Conservation (phyloP, 2,888 invertebrate species). For the Caenorhabditis doughertyi region DNA sequence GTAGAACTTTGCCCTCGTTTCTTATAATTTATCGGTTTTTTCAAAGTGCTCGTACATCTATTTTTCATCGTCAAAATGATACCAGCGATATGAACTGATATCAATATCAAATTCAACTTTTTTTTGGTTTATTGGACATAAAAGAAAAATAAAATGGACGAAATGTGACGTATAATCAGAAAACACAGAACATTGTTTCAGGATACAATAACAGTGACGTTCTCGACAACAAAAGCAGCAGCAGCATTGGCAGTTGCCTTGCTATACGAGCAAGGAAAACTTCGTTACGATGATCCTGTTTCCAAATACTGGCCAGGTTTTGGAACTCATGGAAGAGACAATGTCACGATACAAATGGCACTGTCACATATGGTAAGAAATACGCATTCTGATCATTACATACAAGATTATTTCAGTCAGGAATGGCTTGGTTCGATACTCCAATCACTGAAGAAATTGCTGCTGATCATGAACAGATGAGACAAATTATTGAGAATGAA, state of each 20-base stretch:
- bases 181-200: slow-evolving; percentile 28
- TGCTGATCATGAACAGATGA: slow-evolving; percentile 66
- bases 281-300: slow-evolving; percentile 73
- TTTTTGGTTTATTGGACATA: neutral
- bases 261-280: slow-evolving; percentile 64
- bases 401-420: slow-evolving; percentile 57
- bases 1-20: slow-evolving; percentile 31
- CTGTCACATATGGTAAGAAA: slow-evolving; percentile 70
- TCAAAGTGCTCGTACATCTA: slow-evolving; percentile 27
- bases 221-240: slow-evolving; percentile 76
- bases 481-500: slow-evolving; percentile 69
- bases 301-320: slow-evolving; percentile 76
- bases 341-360: slow-evolving; percentile 75
- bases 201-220: slow-evolving; percentile 74
- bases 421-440: slow-evolving; percentile 72
- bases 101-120: slow-evolving; percentile 1
- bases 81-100: slow-evolving; percentile 6
- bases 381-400: neutral
- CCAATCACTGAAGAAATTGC: slow-evolving; percentile 73
- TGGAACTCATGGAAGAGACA: slow-evolving; percentile 72
- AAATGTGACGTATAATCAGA: slow-evolving; percentile 21
- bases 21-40: slow-evolving; percentile 15
- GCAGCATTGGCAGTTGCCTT: slow-evolving; percentile 69
- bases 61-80: slow-evolving; percentile 27
- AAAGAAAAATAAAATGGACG: slow-evolving; percentile 11